Conservation (phyloP, 2,888 invertebrate genomes). For the Horisme vitalbata region DNA sequence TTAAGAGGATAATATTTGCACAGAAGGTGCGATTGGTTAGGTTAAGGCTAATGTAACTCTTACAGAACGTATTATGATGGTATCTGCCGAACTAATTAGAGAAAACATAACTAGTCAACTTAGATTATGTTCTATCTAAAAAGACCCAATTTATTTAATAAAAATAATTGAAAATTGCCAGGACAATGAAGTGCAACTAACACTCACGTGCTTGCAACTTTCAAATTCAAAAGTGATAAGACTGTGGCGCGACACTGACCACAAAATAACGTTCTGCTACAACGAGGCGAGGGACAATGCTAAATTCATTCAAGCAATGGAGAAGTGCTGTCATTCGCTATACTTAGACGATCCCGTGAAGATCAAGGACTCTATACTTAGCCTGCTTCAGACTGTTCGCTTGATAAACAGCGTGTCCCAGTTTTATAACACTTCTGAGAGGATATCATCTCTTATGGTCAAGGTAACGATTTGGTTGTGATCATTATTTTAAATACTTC, state of each 20-base stretch:
- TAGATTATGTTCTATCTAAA: no score
- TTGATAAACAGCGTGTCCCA: slow-evolving; percentile 97
- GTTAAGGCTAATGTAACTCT: no score
- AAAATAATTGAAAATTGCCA: slow-evolving; percentile 44
- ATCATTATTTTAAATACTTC: no score
- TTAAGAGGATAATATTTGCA: no score
- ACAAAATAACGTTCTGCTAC: slow-evolving; percentile 96
- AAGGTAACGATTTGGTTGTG: slow-evolving; percentile 83
- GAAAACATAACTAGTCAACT: no score
- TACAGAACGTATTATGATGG: no score
- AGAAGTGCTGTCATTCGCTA: slow-evolving; percentile 96
- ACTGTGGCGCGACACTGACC: slow-evolving; percentile 92
- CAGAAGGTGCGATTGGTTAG: no score
- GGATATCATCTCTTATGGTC: slow-evolving; percentile 97
- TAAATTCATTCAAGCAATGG: slow-evolving; percentile 94
- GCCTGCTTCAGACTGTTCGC: slow-evolving; percentile 94
- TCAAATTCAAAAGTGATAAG: slow-evolving; percentile 91
- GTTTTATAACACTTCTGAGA: slow-evolving; percentile 97
- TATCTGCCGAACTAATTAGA: no score
- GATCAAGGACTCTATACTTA: slow-evolving; percentile 95
- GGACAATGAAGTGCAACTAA: slow-evolving; percentile 89
- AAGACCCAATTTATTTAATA: no score
- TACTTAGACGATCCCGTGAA: slow-evolving; percentile 96
- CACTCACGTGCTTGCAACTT: slow-evolving; percentile 88
- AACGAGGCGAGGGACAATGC: slow-evolving; percentile 98